These are phyloP conservation scores for Clostera curtula DNA, from an alignment of 2,888 invertebrate genomes.

Conservation along the genomic window DNA sequence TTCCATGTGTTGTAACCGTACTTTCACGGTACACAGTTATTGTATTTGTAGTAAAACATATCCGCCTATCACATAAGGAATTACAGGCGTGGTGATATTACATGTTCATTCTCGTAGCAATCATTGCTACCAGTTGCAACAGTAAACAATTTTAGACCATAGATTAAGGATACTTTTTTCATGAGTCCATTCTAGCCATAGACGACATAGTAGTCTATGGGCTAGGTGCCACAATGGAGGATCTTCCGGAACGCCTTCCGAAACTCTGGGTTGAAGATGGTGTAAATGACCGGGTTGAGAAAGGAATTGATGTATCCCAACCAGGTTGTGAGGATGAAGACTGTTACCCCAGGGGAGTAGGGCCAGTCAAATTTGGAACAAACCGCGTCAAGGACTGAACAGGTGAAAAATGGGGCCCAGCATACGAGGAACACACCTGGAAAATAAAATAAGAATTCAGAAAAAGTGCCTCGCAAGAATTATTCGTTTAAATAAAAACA, in stretches of 20 bases:
- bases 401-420: conserved; percentile 99
- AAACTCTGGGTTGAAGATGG: conserved; percentile 97
- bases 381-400: conserved; percentile 97
- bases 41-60: too few relatives aligned
- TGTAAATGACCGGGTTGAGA: conserved; percentile 94
- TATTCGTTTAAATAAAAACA: not conserved
- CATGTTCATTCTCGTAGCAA: too few relatives aligned
- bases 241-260: conserved; percentile 97
- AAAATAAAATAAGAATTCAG: conserved; percentile 25
- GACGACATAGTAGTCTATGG: conserved; percentile 56
- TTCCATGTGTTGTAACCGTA: too few relatives aligned
- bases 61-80: too few relatives aligned
- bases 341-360: conserved; percentile 89
- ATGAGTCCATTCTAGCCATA: conserved; percentile 28
- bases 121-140: too few relatives aligned
- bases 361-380: conserved; percentile 88
- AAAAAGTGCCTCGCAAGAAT: not conserved
- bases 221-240: conserved; percentile 80
- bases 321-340: conserved; percentile 97
- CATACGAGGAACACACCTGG: conserved; percentile 97
- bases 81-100: too few relatives aligned
- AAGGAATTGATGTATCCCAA: conserved; percentile 97
- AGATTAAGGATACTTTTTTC: too few relatives aligned
- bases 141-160: too few relatives aligned
- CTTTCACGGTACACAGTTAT: too few relatives aligned